These are phyloP conservation scores for Psettodes erumei DNA, from an alignment of 2,113 vertebrate species.

Conservation along the genomic window DNA sequence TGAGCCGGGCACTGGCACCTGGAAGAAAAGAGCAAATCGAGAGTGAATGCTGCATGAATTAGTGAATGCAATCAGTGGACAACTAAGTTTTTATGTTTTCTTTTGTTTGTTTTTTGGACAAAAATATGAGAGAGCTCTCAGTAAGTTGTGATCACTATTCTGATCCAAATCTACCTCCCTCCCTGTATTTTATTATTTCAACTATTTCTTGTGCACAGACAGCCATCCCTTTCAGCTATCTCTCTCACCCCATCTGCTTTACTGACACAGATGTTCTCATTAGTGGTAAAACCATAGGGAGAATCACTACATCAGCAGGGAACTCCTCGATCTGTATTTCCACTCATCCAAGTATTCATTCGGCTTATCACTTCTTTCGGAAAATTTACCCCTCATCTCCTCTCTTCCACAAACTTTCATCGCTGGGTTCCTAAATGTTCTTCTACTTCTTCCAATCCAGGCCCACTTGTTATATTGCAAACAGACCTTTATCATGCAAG, in stretches of 20 bases:
- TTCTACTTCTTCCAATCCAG: not conserved
- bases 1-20: constrained; percentile 90
- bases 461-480: not conserved
- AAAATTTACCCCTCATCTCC: constrained; percentile 34
- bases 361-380: constrained; percentile 29
- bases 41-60: constrained; percentile 41
- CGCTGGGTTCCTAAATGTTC: not conserved
- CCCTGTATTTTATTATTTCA: constrained; percentile 26
- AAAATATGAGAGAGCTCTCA: not conserved
- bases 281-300: constrained; percentile 64
- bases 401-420: not conserved
- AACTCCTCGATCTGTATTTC: constrained; percentile 38
- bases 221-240: constrained; percentile 32
- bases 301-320: constrained; percentile 48
- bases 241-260: constrained; percentile 51
- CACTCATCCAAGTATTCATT: constrained; percentile 42
- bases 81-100: not conserved
- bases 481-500: not conserved
- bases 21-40: constrained; percentile 57
- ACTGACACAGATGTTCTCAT: constrained; percentile 76
- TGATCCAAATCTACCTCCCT: constrained; percentile 5
- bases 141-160: not conserved
- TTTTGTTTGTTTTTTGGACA: not conserved
- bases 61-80: constrained; percentile 29
- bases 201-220: constrained; percentile 33